Evolutionary conservation across 2,888 invertebrate species (phyloP).

Genomic region (Parnassius smintheus): DNA sequence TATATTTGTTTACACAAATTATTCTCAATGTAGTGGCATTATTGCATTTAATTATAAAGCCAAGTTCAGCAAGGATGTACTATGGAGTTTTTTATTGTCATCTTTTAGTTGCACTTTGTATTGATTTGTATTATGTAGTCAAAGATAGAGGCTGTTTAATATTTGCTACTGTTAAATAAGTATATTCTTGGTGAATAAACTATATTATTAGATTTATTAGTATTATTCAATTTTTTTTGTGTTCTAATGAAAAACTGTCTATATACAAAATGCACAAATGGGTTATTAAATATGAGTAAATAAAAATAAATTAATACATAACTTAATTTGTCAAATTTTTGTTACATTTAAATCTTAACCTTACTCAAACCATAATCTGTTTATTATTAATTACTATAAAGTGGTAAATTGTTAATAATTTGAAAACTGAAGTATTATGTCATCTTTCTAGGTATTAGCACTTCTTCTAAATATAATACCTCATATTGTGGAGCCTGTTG

Average conservation of each 20-base stretch:
- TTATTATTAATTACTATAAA: no score
- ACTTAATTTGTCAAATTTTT: no score
- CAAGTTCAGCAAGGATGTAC: slow-evolving; percentile 42
- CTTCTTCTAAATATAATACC: slow-evolving; percentile 69
- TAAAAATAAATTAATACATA: no score
- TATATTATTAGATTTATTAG: slow-evolving; percentile 40
- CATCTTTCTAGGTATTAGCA: slow-evolving; percentile 70
- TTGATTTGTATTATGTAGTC: slow-evolving; percentile 60
- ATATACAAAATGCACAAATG: no score
- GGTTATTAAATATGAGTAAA: no score
- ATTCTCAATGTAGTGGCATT: slow-evolving; percentile 46
- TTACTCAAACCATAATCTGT: no score
- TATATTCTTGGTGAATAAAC: slow-evolving; percentile 45
- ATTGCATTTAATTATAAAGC: slow-evolving; percentile 36
- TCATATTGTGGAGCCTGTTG: slow-evolving; percentile 65
- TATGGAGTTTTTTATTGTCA: slow-evolving; percentile 64
- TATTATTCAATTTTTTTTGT: slow-evolving; percentile 49
- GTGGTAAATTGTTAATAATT: background rate
- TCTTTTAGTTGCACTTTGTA: slow-evolving; percentile 54
- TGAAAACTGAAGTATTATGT: slow-evolving; percentile 12
- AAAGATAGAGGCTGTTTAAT: slow-evolving; percentile 56
- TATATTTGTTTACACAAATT: slow-evolving; percentile 57
- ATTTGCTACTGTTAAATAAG: slow-evolving; percentile 29
- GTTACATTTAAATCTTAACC: no score
- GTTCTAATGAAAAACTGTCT: background rate